Evolutionary conservation across 2,888 invertebrate genomes (phyloP).

Genomic region (Melipona beecheii): DNA sequence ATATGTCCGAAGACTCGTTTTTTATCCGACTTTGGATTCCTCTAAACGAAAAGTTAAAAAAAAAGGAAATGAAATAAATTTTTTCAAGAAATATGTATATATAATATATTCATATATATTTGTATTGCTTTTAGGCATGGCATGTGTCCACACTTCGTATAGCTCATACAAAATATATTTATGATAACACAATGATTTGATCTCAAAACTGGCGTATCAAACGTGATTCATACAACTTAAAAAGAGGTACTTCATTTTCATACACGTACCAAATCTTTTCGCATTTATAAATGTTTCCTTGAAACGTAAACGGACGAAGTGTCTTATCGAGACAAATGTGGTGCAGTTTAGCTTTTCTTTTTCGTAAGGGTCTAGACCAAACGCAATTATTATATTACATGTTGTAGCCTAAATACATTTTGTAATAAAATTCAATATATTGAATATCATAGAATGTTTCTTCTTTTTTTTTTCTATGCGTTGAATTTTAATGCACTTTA

Average conservation of each 20-base stretch:
- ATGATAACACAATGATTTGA: constrained; percentile 48
- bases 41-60: constrained; percentile 10
- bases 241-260: constrained; percentile 41
- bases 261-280: constrained; percentile 33
- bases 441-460: constrained; percentile 66
- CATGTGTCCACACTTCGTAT: constrained; percentile 53
- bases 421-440: constrained; percentile 84
- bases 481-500: not conserved
- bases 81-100: constrained; percentile 28
- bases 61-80: constrained; percentile 19
- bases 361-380: constrained; percentile 83
- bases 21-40: constrained; percentile 32
- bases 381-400: constrained; percentile 84
- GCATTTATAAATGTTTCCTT: constrained; percentile 70
- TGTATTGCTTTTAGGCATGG: constrained; percentile 54
- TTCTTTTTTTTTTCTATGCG: constrained; percentile 15
- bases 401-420: constrained; percentile 84
- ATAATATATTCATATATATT: constrained; percentile 45
- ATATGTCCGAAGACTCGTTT: constrained; percentile 54
- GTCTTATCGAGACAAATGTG: constrained; percentile 74
- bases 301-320: constrained; percentile 73
- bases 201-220: constrained; percentile 41
- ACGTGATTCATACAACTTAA: constrained; percentile 18
- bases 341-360: constrained; percentile 80
- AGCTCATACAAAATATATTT: constrained; percentile 51